Base-by-base conservation (phyloP, 2,888 invertebrate species). In the Apantesis nais region DNA sequence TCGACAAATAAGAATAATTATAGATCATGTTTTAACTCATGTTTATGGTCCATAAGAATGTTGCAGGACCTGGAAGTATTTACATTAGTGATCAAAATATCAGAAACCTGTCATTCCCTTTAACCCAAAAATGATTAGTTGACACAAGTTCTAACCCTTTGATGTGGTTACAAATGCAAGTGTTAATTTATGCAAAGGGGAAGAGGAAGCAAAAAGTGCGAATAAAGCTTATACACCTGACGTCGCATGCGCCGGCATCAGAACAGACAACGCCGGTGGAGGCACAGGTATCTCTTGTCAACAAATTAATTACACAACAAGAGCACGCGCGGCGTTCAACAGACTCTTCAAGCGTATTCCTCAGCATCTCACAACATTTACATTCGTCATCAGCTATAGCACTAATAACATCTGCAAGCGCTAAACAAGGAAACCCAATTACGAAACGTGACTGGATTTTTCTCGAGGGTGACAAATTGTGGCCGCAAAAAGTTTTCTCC, bases 181-280 rank as follows among this genome's bases (percentile, higher is more conserved):
- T 90, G 85, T 84, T 94, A 94, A 95, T 93, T 88, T 95, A 95
- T 94, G 93, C 94, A 94, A 94, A 93, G 95, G 95, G 94, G 93
- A 94, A 94, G 92, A 87, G 83, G 87, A 82, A 85, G 91, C 89
- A 91, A 91, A 92, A 92, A 92, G 86, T 85, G 84, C 88, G 91
- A 92, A 93, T 92, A 93, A 93, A 92, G 93, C 90, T 93, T 92
- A 93, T 91, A 88, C 95, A 95, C 94, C 94, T 94, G 93, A 94
- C 81, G 84, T 77, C 87, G 89, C 91, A 86, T 88, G 89, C 89
- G 89, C 88, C 87, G 85, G 83, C 82, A 83, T 83, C 79, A 75
- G 85, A 84, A 86, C 91, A 88, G 90, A 88, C 73, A 70, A 62
- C 39, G 65, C 68, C 78, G 70, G 68, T 68, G 75, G 78, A 74